Evolutionary conservation across 2,797 vertebrate genomes (phyloP), one percentile per base, ranked within the genome.

Genomic region (Epinephelus awoara): DNA sequence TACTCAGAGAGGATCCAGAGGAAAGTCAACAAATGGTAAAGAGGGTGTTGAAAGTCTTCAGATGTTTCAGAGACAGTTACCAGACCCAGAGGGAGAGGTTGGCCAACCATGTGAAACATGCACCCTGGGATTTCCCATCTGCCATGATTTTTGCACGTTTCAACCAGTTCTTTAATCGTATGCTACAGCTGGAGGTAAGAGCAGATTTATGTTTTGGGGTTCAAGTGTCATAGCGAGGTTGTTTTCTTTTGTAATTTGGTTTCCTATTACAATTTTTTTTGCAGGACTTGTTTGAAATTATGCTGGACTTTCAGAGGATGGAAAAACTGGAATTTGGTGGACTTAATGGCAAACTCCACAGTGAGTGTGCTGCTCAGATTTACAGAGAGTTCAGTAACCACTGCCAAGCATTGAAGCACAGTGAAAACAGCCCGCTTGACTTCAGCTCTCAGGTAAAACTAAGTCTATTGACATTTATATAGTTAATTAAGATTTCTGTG

Each of bases 81-180:
- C 94, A 95, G 77, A 92, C 67, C 59, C 93, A 95, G 80, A 96
- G 92, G 89, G 91, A 93, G 72, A 86, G 77, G 68, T 78, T 97
- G 83, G 77, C 86, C 75, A 90, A 54, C 71, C 94, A 93, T 74
- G 94, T 93, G 1, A 44, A 94, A 80, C 71, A 80, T 56, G 92
- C 94, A 83, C 83, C 71, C 11, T 96, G 95, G 96, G 94, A 97
- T 95, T 98, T 98, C 85, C 95, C 93, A 50, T 93, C 92, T 84
- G 89, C 92, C 59, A 79, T 96, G 88, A 90, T 96, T 68, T 97
- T 98, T 90, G 87, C 88, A 80, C 94, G 91, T 90, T 96, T 93
- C 90, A 92, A 93, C 93, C 86, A 83, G 67, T 96, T 97, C 87
- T 90, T 95, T 67, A 85, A 93, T 79, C 92, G 82, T 12, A 90